Evolutionary conservation across 1,140 invertebrate genomes (phyloP).

Genomic region (Bombyx mandarina): DNA sequence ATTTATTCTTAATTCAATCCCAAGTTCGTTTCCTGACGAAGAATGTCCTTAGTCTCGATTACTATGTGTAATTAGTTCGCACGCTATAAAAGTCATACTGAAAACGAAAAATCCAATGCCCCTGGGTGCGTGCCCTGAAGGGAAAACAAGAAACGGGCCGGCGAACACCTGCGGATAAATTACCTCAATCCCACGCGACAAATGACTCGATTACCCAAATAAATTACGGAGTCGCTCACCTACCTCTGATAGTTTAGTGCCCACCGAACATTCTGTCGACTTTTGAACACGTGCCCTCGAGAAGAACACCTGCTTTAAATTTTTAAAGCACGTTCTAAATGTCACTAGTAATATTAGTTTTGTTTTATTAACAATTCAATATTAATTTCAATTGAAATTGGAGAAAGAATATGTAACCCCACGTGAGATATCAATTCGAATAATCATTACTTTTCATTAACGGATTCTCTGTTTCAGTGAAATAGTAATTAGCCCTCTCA

Average conservation of each 20-base stretch:
- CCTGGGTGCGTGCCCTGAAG: neutral
- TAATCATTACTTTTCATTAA: too few species aligned
- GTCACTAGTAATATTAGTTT: too few species aligned
- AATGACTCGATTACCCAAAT: constrained; percentile 34
- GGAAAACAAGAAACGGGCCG: constrained; percentile 9
- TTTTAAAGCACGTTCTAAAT: too few species aligned
- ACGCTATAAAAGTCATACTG: neutral
- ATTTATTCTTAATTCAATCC: constrained; percentile 1
- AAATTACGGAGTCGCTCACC: constrained; percentile 23
- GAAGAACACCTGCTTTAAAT: too few species aligned
- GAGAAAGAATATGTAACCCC: too few species aligned
- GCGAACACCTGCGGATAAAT: constrained; percentile 25
- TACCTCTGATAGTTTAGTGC: constrained; percentile 10
- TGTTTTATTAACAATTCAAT: too few species aligned
- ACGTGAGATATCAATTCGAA: too few species aligned
- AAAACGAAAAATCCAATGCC: neutral
- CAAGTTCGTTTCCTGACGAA: neutral
- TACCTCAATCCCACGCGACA: constrained; percentile 29
- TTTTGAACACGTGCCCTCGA: neutral
- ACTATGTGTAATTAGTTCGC: neutral
- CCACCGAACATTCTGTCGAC: neutral
- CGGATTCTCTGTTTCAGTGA: too few species aligned
- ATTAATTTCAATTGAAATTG: too few species aligned
- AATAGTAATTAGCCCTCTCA: too few species aligned
- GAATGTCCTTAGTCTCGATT: neutral